Conservation (phyloP, 23 tunicate genomes). For the Trididemnum clinides region DNA sequence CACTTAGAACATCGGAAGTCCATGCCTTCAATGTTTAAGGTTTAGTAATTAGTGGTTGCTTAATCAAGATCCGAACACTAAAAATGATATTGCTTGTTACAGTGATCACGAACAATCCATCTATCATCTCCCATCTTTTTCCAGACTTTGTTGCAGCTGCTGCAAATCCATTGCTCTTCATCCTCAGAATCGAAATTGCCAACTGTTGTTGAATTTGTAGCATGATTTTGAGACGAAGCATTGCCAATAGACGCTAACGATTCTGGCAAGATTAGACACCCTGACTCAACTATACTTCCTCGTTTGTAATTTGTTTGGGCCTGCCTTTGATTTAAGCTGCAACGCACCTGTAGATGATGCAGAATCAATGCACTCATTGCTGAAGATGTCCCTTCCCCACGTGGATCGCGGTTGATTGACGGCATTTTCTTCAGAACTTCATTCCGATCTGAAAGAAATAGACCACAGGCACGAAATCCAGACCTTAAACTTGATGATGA, state of each 20-base stretch:
- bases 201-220: neutral
- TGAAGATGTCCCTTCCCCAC: conserved; percentile 5
- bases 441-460: conserved; percentile 1
- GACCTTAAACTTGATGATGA: neutral
- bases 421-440: conserved; percentile 24
- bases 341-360: neutral
- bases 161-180: neutral
- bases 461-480: conserved; percentile 15
- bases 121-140: conserved; percentile 1
- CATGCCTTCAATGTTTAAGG: neutral
- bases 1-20: neutral
- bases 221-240: neutral
- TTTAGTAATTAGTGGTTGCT: neutral
- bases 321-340: neutral
- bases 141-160: conserved; percentile 1
- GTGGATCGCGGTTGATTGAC: neutral
- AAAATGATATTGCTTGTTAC: neutral
- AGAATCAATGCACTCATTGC: neutral
- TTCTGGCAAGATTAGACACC: neutral
- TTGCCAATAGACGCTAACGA: neutral
- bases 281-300: neutral
- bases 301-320: neutral
- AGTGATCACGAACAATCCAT: neutral
- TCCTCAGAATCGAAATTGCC: neutral
- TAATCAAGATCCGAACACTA: conserved; percentile 9